Conservation (phyloP, 1,140 invertebrate species). For the Pogonomyrmex barbatus region DNA sequence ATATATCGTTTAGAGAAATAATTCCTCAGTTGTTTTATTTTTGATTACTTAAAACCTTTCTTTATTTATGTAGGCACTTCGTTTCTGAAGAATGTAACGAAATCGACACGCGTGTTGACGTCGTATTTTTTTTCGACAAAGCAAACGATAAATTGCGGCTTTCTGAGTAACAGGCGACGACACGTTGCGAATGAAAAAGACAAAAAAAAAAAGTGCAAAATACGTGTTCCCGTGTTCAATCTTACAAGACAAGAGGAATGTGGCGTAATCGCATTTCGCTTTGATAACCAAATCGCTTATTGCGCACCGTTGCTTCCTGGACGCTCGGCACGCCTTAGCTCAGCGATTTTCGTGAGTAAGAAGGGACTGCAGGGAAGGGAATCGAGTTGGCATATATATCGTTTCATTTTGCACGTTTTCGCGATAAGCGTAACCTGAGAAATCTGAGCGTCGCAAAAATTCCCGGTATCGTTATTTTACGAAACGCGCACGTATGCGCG, state of each 20-base stretch:
- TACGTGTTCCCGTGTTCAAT: slow-evolving; percentile 53
- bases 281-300: slow-evolving; percentile 70
- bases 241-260: slow-evolving; percentile 61
- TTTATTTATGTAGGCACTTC: slow-evolving; percentile 20
- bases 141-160: slow-evolving; percentile 19
- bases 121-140: slow-evolving; percentile 20
- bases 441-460: slow-evolving; percentile 53
- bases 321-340: slow-evolving; percentile 35
- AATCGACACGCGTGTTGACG: neutral
- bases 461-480: slow-evolving; percentile 51
- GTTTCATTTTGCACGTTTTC: slow-evolving; percentile 67
- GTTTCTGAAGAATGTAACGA: slow-evolving; percentile 18
- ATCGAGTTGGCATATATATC: slow-evolving; percentile 40
- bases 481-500: neutral
- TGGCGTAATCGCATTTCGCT: slow-evolving; percentile 68
- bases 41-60: neutral
- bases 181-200: neutral
- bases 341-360: slow-evolving; percentile 57
- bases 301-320: slow-evolving; percentile 63
- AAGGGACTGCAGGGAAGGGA: slow-evolving; percentile 13
- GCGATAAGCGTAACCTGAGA: slow-evolving; percentile 64
- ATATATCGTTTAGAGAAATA: slow-evolving; percentile 1
- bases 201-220: slow-evolving; percentile 24
- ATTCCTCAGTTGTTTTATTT: slow-evolving; percentile 4
- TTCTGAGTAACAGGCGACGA: slow-evolving; percentile 32